Evolutionary conservation across 1,140 invertebrate species (phyloP).

Genomic region (Magallana gigas): DNA sequence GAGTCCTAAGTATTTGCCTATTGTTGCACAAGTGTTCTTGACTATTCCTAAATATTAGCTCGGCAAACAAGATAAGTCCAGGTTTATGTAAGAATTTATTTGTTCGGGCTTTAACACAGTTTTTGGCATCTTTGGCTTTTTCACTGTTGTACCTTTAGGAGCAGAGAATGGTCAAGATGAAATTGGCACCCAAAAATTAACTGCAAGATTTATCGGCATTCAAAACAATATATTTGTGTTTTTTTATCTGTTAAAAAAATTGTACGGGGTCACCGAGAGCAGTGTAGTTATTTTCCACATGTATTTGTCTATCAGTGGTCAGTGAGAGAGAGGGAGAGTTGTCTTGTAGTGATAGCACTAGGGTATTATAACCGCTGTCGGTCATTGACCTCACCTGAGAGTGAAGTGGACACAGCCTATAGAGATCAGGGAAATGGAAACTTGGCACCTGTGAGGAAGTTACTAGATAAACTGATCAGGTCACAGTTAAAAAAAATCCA

Average conservation of each 20-base stretch:
- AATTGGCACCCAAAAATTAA: conserved; percentile 18
- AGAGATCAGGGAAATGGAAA: background rate
- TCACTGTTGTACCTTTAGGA: conserved; percentile 6
- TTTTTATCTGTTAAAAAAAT: conserved; percentile 5
- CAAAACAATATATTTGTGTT: background rate
- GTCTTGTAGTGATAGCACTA: background rate
- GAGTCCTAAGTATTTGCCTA: conserved; percentile 27
- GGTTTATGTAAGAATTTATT: conserved; percentile 28
- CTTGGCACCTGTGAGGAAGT: background rate
- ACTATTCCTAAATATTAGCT: conserved; percentile 31
- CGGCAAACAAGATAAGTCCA: conserved; percentile 29
- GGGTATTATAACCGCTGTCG: background rate
- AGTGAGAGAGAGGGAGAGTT: background rate
- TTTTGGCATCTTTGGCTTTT: background rate
- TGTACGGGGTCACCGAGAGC: background rate
- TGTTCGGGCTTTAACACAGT: background rate
- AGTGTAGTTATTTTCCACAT: background rate
- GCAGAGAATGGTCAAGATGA: background rate
- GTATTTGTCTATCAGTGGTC: background rate
- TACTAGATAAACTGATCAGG: background rate
- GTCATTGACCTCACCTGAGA: too few relatives aligned
- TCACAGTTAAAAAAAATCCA: background rate
- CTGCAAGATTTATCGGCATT: background rate
- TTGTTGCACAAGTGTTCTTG: conserved; percentile 25
- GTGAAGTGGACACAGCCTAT: background rate